Conservation (phyloP, 2,113 vertebrate species). For the Dascyllus trimaculatus region DNA sequence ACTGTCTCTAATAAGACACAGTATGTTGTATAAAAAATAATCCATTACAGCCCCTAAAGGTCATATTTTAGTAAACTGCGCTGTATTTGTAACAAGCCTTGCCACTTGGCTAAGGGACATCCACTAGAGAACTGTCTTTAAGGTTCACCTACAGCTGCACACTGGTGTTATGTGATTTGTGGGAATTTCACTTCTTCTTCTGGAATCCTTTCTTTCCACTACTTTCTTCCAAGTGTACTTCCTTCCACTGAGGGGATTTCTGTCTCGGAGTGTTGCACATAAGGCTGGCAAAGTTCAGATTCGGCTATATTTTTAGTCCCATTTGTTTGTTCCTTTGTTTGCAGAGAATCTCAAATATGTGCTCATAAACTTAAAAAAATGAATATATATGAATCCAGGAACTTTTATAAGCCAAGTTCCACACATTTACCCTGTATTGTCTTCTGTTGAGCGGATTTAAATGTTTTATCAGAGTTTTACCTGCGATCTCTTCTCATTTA, state of each 20-base stretch:
- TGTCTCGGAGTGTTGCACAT: neutral
- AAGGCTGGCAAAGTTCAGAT: neutral
- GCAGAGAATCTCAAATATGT: neutral
- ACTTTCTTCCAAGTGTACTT: neutral
- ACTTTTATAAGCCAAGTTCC: neutral
- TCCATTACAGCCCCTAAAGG: neutral
- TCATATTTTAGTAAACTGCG: neutral
- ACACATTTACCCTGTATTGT: neutral
- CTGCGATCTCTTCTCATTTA: neutral
- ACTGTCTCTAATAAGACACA: too few relatives aligned
- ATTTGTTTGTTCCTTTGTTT: neutral
- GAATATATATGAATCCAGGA: neutral
- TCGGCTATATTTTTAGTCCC: neutral
- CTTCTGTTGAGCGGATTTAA: neutral
- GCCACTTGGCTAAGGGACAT: neutral
- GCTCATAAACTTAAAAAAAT: too few relatives aligned
- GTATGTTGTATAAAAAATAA: too few relatives aligned
- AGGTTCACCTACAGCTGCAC: neutral
- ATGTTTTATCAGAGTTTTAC: neutral
- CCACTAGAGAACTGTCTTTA: neutral
- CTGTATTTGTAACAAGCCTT: slow-evolving; percentile 13
- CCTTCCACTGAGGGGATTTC: neutral
- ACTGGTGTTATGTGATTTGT: neutral
- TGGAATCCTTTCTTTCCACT: neutral
- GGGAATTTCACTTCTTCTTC: neutral